A percentile compares a stretch with the other conserved stretches of the same genome.
phyloP scores from a whole-genome alignment of 2,888 invertebrate genomes.

The Drosophila incognita region DNA sequence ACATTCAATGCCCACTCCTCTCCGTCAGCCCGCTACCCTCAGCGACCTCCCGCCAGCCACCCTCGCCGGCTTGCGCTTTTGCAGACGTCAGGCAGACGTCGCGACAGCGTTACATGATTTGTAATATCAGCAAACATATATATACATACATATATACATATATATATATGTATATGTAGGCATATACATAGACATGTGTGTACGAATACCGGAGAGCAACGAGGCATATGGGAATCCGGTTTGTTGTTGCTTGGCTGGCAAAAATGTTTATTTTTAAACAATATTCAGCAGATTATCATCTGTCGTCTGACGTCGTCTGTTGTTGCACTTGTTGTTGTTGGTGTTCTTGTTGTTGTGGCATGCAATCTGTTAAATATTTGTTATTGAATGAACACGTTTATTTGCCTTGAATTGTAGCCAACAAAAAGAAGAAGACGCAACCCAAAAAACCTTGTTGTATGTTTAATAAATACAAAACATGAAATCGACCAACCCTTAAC shows the following conservation, averaged over 20 bases:
- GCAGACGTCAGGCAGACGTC: constrained; percentile 75
- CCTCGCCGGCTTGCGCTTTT: constrained; percentile 20
- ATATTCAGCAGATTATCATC: constrained; percentile 72
- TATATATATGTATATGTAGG: neutral
- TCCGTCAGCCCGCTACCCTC: neutral
- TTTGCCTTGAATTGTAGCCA: constrained; percentile 64
- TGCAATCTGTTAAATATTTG: constrained; percentile 47
- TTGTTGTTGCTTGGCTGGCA: constrained; percentile 41
- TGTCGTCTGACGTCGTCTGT: constrained; percentile 56
- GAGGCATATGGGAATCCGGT: constrained; percentile 63
- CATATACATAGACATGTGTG: neutral
- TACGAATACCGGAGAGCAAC: constrained; percentile 4
- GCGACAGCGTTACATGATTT: constrained; percentile 74
- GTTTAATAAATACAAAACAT: neutral
- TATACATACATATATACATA: constrained; percentile 13
- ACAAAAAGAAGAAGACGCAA: constrained; percentile 23
- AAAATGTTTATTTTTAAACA: constrained; percentile 72
- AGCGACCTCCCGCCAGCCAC: neutral
- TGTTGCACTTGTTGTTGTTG: constrained; percentile 13
- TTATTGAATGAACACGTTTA: constrained; percentile 59
- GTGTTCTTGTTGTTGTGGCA: constrained; percentile 27
- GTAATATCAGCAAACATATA: constrained; percentile 71
- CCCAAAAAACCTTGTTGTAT: neutral
- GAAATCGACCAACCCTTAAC: neutral
- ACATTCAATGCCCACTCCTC: constrained; percentile 8